Percentiles rank a stretch among this genome's conserved stretches.
These are phyloP conservation scores for Drosophila albomicans DNA, from an alignment of 1,140 invertebrate species.

Conservation along the genomic window DNA sequence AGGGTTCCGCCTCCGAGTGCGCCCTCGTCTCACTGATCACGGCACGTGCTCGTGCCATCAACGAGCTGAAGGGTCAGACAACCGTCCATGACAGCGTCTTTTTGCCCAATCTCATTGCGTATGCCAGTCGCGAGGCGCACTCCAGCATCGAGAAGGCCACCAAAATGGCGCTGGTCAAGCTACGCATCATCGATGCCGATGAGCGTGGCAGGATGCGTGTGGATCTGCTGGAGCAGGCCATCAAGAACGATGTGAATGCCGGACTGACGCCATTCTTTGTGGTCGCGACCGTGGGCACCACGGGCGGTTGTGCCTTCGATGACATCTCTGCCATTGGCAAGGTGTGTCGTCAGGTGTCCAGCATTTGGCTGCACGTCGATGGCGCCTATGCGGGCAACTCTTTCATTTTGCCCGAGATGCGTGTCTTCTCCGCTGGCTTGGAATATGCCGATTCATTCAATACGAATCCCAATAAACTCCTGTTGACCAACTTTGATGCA, in stretches of 20 bases:
- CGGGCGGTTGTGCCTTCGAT: slow-evolving; percentile 93
- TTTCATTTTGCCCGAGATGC: slow-evolving; percentile 94
- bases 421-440: slow-evolving; percentile 90
- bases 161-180: slow-evolving; percentile 95
- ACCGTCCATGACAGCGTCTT: slow-evolving; percentile 89
- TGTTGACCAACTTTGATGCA: slow-evolving; percentile 95
- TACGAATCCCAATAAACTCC: slow-evolving; percentile 97
- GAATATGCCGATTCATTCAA: slow-evolving; percentile 96
- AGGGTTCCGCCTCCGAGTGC: slow-evolving; percentile 94
- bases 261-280: slow-evolving; percentile 96
- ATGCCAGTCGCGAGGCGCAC: slow-evolving; percentile 93
- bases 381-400: slow-evolving; percentile 94
- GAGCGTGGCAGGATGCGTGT: slow-evolving; percentile 92
- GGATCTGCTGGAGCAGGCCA: slow-evolving; percentile 88
- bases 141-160: slow-evolving; percentile 97
- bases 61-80: slow-evolving; percentile 86
- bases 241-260: slow-evolving; percentile 91
- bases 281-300: slow-evolving; percentile 91
- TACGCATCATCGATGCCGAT: slow-evolving; percentile 95
- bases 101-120: slow-evolving; percentile 94
- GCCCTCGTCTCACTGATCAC: slow-evolving; percentile 94
- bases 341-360: slow-evolving; percentile 89
- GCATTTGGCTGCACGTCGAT: slow-evolving; percentile 91
- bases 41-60: slow-evolving; percentile 91
- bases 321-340: slow-evolving; percentile 93